Evolutionary conservation across 1,140 invertebrate species (phyloP).

Genomic region (Oscheius sp.): DNA sequence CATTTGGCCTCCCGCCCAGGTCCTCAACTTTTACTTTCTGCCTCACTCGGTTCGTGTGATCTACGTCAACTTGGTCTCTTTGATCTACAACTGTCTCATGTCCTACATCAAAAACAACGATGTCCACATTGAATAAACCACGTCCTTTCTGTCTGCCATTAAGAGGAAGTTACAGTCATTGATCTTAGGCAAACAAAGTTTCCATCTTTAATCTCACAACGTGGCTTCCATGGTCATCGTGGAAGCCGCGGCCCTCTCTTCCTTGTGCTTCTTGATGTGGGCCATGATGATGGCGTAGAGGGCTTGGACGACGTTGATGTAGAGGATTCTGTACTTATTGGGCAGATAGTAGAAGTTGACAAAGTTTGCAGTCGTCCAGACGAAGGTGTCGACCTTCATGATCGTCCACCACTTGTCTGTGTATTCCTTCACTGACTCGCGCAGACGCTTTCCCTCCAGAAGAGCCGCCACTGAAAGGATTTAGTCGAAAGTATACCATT

Average conservation of each 20-base stretch:
- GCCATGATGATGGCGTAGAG: constrained; percentile 2
- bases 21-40: constrained; percentile 30
- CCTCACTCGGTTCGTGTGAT: constrained; percentile 18
- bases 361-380: background rate
- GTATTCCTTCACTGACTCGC: background rate
- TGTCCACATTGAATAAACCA: constrained; percentile 6
- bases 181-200: too few species aligned
- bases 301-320: background rate
- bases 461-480: background rate
- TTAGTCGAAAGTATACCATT: too few species aligned
- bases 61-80: constrained; percentile 28
- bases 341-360: constrained; percentile 1
- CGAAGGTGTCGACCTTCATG: background rate
- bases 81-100: constrained; percentile 31
- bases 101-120: constrained; percentile 32
- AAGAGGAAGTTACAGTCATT: too few species aligned
- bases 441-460: background rate
- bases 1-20: constrained; percentile 26
- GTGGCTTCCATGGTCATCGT: too few species aligned
- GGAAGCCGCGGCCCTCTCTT: too few species aligned
- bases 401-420: background rate
- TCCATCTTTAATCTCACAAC: too few species aligned
- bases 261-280: background rate
- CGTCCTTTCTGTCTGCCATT: too few species aligned
- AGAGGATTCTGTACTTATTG: background rate